Conservation (phyloP, 1,140 invertebrate genomes). For the Melipona quadrifasciata region DNA sequence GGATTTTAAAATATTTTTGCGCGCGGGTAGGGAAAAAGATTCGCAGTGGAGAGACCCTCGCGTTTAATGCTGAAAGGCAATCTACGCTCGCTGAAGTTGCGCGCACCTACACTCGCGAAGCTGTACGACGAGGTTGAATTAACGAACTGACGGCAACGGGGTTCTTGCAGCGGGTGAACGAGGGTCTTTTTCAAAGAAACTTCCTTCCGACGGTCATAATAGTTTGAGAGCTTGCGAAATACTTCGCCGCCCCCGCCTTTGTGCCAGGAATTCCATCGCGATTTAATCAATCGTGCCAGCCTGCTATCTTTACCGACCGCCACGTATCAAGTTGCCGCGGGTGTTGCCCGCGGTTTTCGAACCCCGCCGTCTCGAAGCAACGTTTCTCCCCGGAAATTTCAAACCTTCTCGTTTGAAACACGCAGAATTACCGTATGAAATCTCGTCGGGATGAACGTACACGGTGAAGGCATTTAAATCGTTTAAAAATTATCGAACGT, state of each 20-base stretch:
- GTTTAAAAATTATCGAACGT: too few species aligned
- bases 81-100: neutral
- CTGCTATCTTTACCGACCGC: neutral
- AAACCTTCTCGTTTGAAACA: neutral
- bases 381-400: neutral
- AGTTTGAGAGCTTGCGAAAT: neutral
- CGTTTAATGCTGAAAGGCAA: constrained; percentile 39
- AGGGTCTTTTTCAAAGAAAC: constrained; percentile 10
- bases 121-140: constrained; percentile 13
- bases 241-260: neutral
- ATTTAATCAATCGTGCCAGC: neutral
- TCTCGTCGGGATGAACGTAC: too few species aligned
- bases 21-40: neutral
- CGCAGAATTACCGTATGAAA: too few species aligned
- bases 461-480: too few species aligned
- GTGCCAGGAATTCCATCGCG: neutral
- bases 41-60: neutral
- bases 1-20: neutral
- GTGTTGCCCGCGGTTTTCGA: neutral
- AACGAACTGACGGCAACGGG: neutral
- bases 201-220: neutral
- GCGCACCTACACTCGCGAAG: neutral
- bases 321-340: neutral
- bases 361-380: too few species aligned
- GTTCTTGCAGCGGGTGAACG: neutral